Evolutionary conservation across 2,113 vertebrate species (phyloP), one percentile per base, ranked within the genome.

Genomic region (Erinaceus europaeus): DNA sequence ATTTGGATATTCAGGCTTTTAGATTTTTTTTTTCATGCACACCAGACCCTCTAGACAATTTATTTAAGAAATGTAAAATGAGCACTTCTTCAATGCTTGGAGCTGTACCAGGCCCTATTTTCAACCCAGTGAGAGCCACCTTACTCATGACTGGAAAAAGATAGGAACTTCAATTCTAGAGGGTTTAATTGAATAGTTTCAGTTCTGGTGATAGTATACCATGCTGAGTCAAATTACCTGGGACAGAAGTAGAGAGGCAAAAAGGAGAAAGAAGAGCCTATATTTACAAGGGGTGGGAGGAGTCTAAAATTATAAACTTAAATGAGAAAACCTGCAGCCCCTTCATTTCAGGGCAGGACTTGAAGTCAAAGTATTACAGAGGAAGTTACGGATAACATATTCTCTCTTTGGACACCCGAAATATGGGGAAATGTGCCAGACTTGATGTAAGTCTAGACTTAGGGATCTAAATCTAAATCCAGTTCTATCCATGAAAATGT

Each of bases 201-300:
- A 74, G 10, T 53, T 10, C 38, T 36, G 36, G 18, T 53, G 62
- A 68, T n/a, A 36, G 36, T 44, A 52, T 52, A 36, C 74, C 52
- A 81, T 76, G 74, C 80, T 34, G 61, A 80, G 38, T 64, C 44
- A 89, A 92, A 92, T 92, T 62, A 89, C 81, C 61, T 89, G 69
- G 52, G 68, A 40, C 32, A 85, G 52, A 74, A 25, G 40, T 55
- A 25, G 71, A 75, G 68, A 55, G 48, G 38, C 36, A 44, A 34
- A 55, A 69, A 84, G 36, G n/a, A 92, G 52, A 74, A 69, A 69
- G 67, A 80, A 84, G 32, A 85, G 46, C 29, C 81, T 59, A 75
- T 40, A 81, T 80, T 92, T 69, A 89, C 2, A 17, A 81, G 21
- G 17, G 81, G 15, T 59, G 72, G 48, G 14, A 32, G 46, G 25